phyloP scores from a whole-genome alignment of 2,113 vertebrate species.

The Tupaia chinensis region DNA sequence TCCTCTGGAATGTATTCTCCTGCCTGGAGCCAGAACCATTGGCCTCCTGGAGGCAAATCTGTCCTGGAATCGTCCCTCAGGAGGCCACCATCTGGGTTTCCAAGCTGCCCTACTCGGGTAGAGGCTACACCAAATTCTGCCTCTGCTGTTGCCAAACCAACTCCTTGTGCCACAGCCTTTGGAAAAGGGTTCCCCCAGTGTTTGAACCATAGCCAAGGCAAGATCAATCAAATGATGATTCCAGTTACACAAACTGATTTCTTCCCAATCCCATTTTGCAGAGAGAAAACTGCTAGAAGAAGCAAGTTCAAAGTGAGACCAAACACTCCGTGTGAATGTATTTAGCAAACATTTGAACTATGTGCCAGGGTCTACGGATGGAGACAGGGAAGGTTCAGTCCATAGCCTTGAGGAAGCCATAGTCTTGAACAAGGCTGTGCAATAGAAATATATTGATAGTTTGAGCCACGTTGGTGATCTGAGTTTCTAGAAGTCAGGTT shows the following conservation, averaged over 20 bases:
- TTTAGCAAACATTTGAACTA: background rate
- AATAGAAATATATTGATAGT: background rate
- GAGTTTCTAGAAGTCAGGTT: background rate
- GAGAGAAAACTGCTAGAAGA: background rate
- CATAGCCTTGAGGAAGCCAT: background rate
- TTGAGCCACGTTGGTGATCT: background rate
- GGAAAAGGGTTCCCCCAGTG: background rate
- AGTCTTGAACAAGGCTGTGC: background rate
- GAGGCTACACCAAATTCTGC: background rate
- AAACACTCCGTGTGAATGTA: background rate
- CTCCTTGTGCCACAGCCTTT: background rate
- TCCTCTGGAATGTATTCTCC: constrained; percentile 60
- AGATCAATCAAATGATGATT: background rate
- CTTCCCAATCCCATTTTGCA: background rate
- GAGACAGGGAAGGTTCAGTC: background rate
- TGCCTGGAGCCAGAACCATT: constrained; percentile 56
- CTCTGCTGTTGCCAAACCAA: background rate
- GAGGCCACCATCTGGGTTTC: constrained; percentile 48
- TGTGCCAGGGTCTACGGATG: background rate
- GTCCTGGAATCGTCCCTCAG: constrained; percentile 23
- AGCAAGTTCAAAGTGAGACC: background rate
- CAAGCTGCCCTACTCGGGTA: background rate
- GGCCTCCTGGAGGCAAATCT: constrained; percentile 49
- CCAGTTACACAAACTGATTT: background rate
- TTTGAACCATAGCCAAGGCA: background rate